phyloP scores from a whole-genome alignment of 2,797 vertebrate species.

The Lepus oiostolus region DNA sequence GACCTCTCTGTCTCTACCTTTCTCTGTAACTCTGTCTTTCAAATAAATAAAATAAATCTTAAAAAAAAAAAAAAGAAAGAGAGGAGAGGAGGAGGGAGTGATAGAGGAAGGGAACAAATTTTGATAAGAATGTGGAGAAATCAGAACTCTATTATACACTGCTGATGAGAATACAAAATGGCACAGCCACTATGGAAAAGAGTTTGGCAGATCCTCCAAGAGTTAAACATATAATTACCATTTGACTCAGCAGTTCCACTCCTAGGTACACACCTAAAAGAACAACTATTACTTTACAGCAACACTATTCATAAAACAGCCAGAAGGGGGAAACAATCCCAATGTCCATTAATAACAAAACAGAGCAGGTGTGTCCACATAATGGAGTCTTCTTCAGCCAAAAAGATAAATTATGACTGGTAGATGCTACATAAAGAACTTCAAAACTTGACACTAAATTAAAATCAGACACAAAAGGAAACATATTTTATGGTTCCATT shows the following conservation, averaged over 20 bases:
- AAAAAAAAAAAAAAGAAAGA: too few relatives aligned
- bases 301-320: constrained; percentile 10
- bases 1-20: too few relatives aligned
- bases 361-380: neutral
- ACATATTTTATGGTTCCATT: neutral
- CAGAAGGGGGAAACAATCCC: neutral
- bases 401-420: neutral
- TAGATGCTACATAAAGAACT: neutral
- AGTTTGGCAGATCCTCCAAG: neutral
- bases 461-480: neutral
- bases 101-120: neutral
- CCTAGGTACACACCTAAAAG: neutral
- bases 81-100: too few relatives aligned
- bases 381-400: neutral
- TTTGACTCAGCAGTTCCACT: constrained; percentile 17
- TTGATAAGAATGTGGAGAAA: neutral
- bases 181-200: neutral
- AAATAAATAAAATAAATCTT: too few relatives aligned
- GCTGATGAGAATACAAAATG: too few relatives aligned
- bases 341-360: neutral
- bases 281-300: neutral
- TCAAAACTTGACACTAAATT: neutral
- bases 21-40: too few relatives aligned
- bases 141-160: neutral
- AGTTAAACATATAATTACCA: neutral